Evolutionary conservation across 2,113 vertebrate species (phyloP), one percentile per base, ranked within the genome.

Genomic region (Alexandromys fortis): DNA sequence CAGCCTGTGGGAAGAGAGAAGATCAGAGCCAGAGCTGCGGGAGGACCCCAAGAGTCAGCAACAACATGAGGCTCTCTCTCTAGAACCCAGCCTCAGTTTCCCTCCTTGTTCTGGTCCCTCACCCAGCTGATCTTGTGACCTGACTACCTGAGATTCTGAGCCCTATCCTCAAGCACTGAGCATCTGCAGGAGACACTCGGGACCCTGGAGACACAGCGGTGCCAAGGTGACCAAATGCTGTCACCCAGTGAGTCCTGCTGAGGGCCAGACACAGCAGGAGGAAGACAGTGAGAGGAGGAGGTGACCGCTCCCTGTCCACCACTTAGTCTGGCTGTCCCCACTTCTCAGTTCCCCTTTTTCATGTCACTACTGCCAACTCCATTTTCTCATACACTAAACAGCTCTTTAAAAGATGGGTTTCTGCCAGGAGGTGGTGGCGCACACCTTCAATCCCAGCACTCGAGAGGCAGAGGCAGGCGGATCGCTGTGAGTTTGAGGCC

Each of bases 321-420:
- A 72, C 35, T n/a, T 47, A 78, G 76, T 52, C 76, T 33, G 76
- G 13, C 45, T 33, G 8, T 78, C 30, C 52, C 35, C 5, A 1
- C 17, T 28, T 22, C 28, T 17, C 61, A 22, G 5, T 1, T 8
- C 5, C 11, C 3, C 19, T 5, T 1, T 22, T 5, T 9, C 7
- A 78, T 17, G 0, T 75, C 26, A 45, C 70, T 1, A 11, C 8
- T 61, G n/a, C 38, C 3, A 0, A 24, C n/a, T 12, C 4, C 35
- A 26, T 65, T 42, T 49, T 49, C 58, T 9, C 14, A 9, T 8
- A 55, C 7, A 19, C 68, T 13, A 35, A 73, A 17, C 28, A 9
- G 26, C 22, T 63, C 61, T 89, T 55, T 7, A 55, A 73, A 47
- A 42, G 55, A 65, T 17, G 14, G 38, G 38, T 82, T n/a, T 24